Conservation (phyloP, 2,888 invertebrate species). For the Macaria liturata region DNA sequence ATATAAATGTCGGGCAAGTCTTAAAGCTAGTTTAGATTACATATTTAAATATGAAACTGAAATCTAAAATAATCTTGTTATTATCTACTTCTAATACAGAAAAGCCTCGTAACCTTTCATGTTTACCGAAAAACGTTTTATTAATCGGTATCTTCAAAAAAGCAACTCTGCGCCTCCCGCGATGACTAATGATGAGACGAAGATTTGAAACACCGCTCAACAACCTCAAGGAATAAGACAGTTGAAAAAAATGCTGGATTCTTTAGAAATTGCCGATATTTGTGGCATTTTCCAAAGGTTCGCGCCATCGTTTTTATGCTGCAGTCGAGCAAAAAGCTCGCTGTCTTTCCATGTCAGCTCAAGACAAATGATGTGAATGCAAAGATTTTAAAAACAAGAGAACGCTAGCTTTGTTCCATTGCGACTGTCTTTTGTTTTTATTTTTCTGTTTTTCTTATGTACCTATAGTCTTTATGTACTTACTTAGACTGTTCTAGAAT, state of each 20-base stretch:
- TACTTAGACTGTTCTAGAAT: too few species aligned
- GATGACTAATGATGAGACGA: slow-evolving; percentile 21
- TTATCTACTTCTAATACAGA: too few species aligned
- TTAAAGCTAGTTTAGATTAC: too few species aligned
- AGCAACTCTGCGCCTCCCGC: slow-evolving; percentile 1
- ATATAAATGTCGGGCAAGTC: too few species aligned
- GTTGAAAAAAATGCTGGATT: slow-evolving; percentile 10
- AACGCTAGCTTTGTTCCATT: not conserved
- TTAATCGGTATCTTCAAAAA: slow-evolving; percentile 7
- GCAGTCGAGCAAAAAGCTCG: slow-evolving; percentile 62
- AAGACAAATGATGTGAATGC: slow-evolving; percentile 71
- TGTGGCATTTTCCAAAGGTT: slow-evolving; percentile 12
- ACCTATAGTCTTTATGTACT: too few species aligned
- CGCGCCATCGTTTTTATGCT: slow-evolving; percentile 28
- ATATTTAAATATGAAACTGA: too few species aligned
- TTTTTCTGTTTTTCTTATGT: too few species aligned
- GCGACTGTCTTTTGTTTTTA: not conserved
- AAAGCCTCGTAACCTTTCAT: too few species aligned
- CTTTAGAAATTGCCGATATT: slow-evolving; percentile 16
- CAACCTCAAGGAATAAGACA: slow-evolving; percentile 10
- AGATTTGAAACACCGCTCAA: slow-evolving; percentile 14
- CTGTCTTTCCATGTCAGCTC: slow-evolving; percentile 45
- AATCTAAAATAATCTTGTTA: too few species aligned
- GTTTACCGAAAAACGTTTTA: too few species aligned
- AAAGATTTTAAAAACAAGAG: slow-evolving; percentile 60